phyloP scores from a whole-genome alignment of 2,113 vertebrate genomes.

The Chloropsis cyanopogon region DNA sequence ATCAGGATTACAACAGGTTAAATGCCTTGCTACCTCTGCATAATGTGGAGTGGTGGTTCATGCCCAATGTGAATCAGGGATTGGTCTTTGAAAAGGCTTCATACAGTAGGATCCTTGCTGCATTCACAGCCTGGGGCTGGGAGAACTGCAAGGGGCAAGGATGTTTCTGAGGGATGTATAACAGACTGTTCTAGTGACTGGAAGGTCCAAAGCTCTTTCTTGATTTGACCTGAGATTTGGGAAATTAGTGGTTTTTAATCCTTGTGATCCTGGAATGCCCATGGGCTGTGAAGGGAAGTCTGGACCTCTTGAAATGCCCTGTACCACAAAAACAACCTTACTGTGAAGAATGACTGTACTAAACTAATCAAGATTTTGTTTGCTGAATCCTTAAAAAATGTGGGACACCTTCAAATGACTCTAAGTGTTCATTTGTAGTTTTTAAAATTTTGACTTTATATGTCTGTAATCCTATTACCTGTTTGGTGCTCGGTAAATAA shows the following conservation, averaged over 20 bases:
- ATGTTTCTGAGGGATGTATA: not conserved
- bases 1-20: not conserved
- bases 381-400: not conserved
- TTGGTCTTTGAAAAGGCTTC: not conserved
- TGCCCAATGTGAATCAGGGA: not conserved
- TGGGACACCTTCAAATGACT: not conserved
- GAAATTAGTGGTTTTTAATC: not conserved
- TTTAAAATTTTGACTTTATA: not conserved
- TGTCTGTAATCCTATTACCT: not conserved
- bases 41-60: not conserved
- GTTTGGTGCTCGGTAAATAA: not conserved
- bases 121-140: not conserved
- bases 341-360: not conserved
- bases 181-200: not conserved
- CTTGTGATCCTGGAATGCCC: not conserved
- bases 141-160: not conserved
- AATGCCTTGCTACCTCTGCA: not conserved
- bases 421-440: not conserved
- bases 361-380: not conserved
- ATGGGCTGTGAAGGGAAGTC: not conserved
- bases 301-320: not conserved
- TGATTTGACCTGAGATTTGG: not conserved
- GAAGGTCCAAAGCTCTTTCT: not conserved
- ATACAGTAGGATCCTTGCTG: not conserved
- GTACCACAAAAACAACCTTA: not conserved